A percentile compares a stretch with the other conserved stretches of the same genome.
These are phyloP conservation scores for Lepidostoma basale DNA, from an alignment of 1,140 invertebrate genomes.

Conservation along the genomic window DNA sequence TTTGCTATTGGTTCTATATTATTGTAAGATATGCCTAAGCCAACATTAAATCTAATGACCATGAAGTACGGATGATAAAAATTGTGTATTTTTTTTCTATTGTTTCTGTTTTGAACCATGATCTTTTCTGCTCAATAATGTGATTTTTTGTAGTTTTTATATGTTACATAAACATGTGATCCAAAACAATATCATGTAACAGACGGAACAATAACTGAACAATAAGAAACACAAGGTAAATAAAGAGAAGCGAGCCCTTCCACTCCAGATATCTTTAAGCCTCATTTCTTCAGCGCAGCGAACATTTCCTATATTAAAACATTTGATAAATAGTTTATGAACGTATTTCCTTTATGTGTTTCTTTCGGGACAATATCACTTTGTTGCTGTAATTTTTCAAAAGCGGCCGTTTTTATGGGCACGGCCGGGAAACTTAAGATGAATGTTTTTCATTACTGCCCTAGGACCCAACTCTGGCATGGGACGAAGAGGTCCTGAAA, in stretches of 20 bases:
- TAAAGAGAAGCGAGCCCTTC: neutral
- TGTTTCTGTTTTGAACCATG: too few species aligned
- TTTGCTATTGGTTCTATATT: too few species aligned
- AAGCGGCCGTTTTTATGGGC: slow-evolving; percentile 42
- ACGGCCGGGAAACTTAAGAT: slow-evolving; percentile 36
- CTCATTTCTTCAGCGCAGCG: neutral
- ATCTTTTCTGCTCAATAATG: too few species aligned
- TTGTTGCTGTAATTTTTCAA: slow-evolving; percentile 39
- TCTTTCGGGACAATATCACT: slow-evolving; percentile 35
- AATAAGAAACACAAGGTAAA: slow-evolving; percentile 9
- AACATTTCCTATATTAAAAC: slow-evolving; percentile 26
- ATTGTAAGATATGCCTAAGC: too few species aligned
- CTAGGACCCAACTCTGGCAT: slow-evolving; percentile 11
- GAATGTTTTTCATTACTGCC: slow-evolving; percentile 43
- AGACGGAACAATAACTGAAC: neutral
- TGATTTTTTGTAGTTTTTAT: too few species aligned
- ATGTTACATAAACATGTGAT: neutral
- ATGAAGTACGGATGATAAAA: too few species aligned
- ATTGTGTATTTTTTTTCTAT: too few species aligned
- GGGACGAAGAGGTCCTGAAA: slow-evolving; percentile 29
- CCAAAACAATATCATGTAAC: neutral
- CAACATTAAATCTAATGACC: too few species aligned
- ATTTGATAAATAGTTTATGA: slow-evolving; percentile 41
- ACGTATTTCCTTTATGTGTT: slow-evolving; percentile 33
- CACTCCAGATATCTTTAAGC: neutral